phyloP scores from a whole-genome alignment of 1,140 invertebrate genomes.

The Arion vulgaris region DNA sequence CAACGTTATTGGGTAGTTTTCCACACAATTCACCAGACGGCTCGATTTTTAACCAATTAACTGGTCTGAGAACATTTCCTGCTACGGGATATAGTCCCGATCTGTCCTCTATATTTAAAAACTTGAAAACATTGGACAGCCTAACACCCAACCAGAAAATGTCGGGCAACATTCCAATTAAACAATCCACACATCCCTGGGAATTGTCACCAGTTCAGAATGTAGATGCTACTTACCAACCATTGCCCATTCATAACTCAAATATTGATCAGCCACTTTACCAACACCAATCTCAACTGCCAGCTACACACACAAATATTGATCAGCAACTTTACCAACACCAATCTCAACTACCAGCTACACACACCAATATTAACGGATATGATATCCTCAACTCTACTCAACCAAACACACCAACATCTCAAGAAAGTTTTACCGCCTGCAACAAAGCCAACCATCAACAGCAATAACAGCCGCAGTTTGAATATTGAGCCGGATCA shows the following conservation, averaged over 20 bases:
- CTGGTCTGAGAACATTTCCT: background rate
- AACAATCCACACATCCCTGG: background rate
- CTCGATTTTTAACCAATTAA: background rate
- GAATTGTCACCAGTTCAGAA: background rate
- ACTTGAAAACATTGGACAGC: background rate
- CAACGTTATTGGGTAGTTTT: conserved; percentile 46
- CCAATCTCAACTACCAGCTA: background rate
- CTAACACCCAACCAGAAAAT: background rate
- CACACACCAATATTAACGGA: background rate
- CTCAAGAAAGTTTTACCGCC: background rate
- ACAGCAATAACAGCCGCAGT: background rate
- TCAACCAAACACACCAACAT: background rate
- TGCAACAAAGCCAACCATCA: background rate
- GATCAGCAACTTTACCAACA: background rate
- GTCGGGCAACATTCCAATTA: background rate
- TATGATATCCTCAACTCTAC: background rate
- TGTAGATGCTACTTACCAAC: background rate
- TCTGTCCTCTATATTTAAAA: background rate
- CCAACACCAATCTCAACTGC: no score
- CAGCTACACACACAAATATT: background rate
- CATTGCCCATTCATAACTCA: background rate
- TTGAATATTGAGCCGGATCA: background rate
- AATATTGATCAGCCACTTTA: background rate
- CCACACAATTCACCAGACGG: background rate
- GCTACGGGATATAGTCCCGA: background rate